Evolutionary conservation across 1,140 invertebrate species (phyloP).

Genomic region (Drosophila repletoides): DNA sequence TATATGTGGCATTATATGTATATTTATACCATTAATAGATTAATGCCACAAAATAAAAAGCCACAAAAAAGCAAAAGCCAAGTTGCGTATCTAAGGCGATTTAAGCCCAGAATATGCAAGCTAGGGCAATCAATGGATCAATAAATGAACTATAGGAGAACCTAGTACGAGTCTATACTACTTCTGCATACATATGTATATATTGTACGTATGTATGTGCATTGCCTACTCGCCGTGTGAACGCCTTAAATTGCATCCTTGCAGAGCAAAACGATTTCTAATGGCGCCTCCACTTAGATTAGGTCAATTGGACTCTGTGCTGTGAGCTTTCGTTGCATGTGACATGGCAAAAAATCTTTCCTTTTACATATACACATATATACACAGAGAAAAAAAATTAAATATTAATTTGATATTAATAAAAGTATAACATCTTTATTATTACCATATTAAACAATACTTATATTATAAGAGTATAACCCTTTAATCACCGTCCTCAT

Average conservation of each 20-base stretch:
- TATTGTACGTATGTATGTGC: not conserved
- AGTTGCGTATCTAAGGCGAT: not conserved
- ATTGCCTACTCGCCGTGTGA: not conserved
- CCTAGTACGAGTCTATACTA: not conserved
- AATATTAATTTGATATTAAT: too few relatives aligned
- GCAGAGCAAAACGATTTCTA: constrained; percentile 73
- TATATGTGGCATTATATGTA: too few relatives aligned
- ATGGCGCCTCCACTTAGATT: constrained; percentile 59
- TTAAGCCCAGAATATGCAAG: not conserved
- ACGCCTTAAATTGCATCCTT: constrained; percentile 64
- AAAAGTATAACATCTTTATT: too few relatives aligned
- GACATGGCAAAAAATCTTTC: constrained; percentile 22
- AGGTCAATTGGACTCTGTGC: constrained; percentile 47
- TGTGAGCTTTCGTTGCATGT: constrained; percentile 26
- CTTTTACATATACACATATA: constrained; percentile 3
- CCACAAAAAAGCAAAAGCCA: too few relatives aligned
- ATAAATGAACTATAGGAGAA: constrained; percentile 7
- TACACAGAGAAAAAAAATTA: too few relatives aligned
- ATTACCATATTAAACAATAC: too few relatives aligned
- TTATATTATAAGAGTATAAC: too few relatives aligned
- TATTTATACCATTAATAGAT: too few relatives aligned
- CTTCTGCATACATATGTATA: not conserved
- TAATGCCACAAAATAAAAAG: not conserved
- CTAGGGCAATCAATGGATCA: not conserved
- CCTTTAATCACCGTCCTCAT: too few relatives aligned